A percentile compares a stretch with the other conserved stretches of the same genome.
phyloP scores from a whole-genome alignment of 30 jellyfish, hydroid and myxozoan species.

The Mastigias papua region DNA sequence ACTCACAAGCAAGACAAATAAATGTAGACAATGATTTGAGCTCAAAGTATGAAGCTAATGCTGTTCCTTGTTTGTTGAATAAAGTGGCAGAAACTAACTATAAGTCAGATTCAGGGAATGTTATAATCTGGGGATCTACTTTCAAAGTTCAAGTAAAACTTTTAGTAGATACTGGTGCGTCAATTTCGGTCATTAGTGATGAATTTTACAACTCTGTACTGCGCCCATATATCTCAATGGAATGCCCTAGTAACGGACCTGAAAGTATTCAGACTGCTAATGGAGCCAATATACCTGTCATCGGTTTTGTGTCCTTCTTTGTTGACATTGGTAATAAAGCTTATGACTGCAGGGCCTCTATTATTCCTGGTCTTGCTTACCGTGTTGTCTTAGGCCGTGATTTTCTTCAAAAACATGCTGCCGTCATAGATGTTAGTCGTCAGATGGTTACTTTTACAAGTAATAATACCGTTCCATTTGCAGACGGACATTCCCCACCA shows the following conservation, averaged over 20 bases:
- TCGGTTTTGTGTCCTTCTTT: not conserved
- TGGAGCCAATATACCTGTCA: not conserved
- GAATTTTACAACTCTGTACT: not conserved
- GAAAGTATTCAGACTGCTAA: not conserved
- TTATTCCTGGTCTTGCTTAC: conserved; percentile 15
- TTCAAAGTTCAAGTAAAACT: not conserved
- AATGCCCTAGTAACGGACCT: not conserved
- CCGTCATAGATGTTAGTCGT: not conserved
- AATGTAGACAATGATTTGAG: not conserved
- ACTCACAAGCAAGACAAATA: not conserved
- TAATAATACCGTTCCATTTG: too few relatives aligned
- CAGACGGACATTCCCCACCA: too few relatives aligned
- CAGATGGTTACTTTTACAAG: not conserved
- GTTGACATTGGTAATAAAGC: not conserved
- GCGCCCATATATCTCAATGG: not conserved
- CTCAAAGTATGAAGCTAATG: not conserved
- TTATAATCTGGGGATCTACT: not conserved
- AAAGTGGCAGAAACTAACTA: not conserved
- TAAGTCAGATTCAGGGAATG: not conserved
- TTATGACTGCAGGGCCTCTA: conserved; percentile 15
- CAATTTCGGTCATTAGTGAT: not conserved
- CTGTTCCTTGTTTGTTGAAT: not conserved
- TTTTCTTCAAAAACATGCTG: not conserved
- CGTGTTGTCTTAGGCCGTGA: not conserved
- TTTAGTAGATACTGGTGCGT: conserved; percentile 26